These are phyloP conservation scores for Eurosta solidaginis DNA, from an alignment of 1,140 invertebrate genomes.

Conservation along the genomic window DNA sequence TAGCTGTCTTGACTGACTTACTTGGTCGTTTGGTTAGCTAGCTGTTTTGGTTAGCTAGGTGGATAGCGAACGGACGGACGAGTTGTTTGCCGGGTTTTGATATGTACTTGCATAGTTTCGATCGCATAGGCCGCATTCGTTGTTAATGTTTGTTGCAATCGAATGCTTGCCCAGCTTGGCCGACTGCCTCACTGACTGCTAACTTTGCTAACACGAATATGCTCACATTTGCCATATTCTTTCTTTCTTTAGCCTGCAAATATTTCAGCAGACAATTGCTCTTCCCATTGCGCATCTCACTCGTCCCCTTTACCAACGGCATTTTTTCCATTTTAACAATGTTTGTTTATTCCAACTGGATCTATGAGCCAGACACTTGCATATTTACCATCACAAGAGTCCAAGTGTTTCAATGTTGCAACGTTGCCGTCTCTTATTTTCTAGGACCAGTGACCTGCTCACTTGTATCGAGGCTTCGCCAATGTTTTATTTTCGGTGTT, in stretches of 20 bases:
- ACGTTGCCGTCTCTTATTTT: slow-evolving; percentile 1
- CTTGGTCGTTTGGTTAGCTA: not conserved
- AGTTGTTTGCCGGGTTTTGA: slow-evolving; percentile 13
- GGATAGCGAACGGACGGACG: not conserved
- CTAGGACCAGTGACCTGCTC: slow-evolving; percentile 25
- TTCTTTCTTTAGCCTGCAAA: not conserved
- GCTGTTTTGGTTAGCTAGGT: not conserved
- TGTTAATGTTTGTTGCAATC: not conserved
- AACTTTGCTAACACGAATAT: not conserved
- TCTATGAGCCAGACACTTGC: not conserved
- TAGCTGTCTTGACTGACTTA: not conserved
- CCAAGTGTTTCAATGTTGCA: not conserved
- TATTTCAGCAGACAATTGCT: not conserved
- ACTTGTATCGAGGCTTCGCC: not conserved
- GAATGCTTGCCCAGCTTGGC: slow-evolving; percentile 11
- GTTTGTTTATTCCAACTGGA: not conserved
- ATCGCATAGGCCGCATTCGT: not conserved
- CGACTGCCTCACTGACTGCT: slow-evolving; percentile 22
- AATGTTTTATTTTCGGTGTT: not conserved
- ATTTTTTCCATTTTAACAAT: not conserved
- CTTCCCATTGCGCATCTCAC: not conserved
- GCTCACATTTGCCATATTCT: not conserved
- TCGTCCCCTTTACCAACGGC: not conserved
- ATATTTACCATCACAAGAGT: not conserved
- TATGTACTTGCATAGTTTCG: no score